A percentile compares a stretch with the other conserved stretches of the same genome.
These are phyloP conservation scores for Molorchus minor DNA, from an alignment of 2,888 invertebrate genomes.

Conservation along the genomic window DNA sequence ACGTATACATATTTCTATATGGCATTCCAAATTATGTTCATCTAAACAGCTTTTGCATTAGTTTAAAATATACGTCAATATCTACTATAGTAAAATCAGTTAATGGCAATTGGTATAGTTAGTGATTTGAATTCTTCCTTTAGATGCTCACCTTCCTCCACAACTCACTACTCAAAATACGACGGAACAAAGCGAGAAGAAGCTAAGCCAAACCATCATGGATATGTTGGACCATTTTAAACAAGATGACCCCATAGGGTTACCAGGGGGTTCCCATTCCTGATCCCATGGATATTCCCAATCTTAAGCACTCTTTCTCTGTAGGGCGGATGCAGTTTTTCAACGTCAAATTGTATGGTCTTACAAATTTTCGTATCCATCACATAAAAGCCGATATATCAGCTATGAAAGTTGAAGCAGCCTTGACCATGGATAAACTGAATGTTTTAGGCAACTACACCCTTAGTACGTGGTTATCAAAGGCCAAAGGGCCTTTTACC, in stretches of 20 bases:
- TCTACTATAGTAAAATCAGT: too few relatives aligned
- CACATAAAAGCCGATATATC: constrained; percentile 77
- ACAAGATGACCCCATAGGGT: constrained; percentile 79
- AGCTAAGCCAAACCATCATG: constrained; percentile 76
- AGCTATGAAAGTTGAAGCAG: constrained; percentile 79
- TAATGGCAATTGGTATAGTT: too few relatives aligned
- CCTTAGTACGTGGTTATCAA: constrained; percentile 73
- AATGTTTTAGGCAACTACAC: constrained; percentile 80
- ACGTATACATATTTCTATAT: too few relatives aligned
- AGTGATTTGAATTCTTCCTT: too few relatives aligned
- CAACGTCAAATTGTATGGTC: constrained; percentile 76
- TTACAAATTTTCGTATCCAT: constrained; percentile 80
- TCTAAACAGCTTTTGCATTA: too few relatives aligned
- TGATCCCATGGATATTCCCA: constrained; percentile 82
- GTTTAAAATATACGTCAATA: too few relatives aligned
- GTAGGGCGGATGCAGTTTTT: constrained; percentile 76
- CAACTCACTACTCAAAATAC: not conserved
- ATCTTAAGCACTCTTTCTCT: constrained; percentile 77
- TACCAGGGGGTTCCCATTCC: constrained; percentile 83
- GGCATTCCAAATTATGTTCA: too few relatives aligned
- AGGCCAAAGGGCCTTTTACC: constrained; percentile 79
- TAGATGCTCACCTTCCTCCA: not conserved
- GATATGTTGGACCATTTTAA: constrained; percentile 81
- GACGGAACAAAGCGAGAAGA: constrained; percentile 67
- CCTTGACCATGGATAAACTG: constrained; percentile 75